Evolutionary conservation across 1,140 invertebrate species (phyloP), one percentile per base, ranked within the genome.

Genomic region (Calosoma granatense): DNA sequence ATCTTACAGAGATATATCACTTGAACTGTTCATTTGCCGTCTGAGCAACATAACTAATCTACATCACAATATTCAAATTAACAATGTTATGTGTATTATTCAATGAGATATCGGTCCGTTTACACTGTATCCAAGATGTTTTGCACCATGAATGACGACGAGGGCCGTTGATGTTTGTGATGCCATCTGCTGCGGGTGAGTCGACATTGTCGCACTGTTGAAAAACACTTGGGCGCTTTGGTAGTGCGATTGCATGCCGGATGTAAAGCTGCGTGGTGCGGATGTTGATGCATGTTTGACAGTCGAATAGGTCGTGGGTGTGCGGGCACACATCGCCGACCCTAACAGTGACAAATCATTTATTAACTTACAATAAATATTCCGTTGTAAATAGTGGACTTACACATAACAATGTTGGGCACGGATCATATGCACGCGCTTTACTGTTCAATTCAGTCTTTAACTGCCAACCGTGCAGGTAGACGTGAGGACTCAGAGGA

Each of bases 391-490:
- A 54, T 41, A 9, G 55, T 30, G 47, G 51, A 61, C 64, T 63
- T 60, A 67, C 64, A 19, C 51, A 56, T 55, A 60, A 21, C 14
- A 41, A 43, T 20, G 61, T 41, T 36, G 58, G 54, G 56, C 58
- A 63, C 6, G 56, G 60, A 41, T 69, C 67, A 52, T 72, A 72
- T 20, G 61, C 63, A 55, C 64, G 67, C 11, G 68, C 68, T 57
- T 67, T 69, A 56, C 61, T 60, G 30, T 58, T 69, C 17, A 72
- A 60, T 61, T 70, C 68, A 20, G 36, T 63, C 57, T 71, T 68
- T 4, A 72, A 56, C 22, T 68, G 67, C 69, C 70, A 72, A 43
- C 64, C 65, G 22, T 68, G 66, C 4, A 72, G 59, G 57, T 72
- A 71, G 15, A 71, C 61, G 54, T 70, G 65, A 9, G 64, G 61